Evolutionary conservation across 2,888 invertebrate species (phyloP).

Genomic region (Ormyrus thymus): DNA sequence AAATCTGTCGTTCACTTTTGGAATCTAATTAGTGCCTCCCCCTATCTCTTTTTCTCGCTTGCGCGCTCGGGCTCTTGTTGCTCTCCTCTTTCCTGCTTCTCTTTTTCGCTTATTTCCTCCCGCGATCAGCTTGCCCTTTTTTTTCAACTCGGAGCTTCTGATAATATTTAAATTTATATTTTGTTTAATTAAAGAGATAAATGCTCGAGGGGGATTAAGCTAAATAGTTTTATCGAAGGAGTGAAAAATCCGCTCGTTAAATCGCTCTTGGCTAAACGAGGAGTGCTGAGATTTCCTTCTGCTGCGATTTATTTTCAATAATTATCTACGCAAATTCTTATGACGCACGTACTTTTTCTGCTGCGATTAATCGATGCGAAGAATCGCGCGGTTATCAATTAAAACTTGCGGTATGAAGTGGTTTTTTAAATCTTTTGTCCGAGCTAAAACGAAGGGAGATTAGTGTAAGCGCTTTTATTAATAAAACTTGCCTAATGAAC

Average conservation of each 20-base stretch:
- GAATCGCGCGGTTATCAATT: neutral
- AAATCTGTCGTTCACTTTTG: slow-evolving; percentile 58
- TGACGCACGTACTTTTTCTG: neutral
- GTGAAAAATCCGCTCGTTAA: slow-evolving; percentile 21
- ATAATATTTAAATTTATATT: slow-evolving; percentile 48
- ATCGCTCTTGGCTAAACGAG: neutral
- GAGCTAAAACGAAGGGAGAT: no score
- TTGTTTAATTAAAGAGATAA: slow-evolving; percentile 51
- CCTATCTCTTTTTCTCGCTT: slow-evolving; percentile 4
- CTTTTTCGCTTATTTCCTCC: slow-evolving; percentile 18
- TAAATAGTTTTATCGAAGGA: slow-evolving; percentile 10
- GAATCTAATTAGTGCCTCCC: slow-evolving; percentile 55
- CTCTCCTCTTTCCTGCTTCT: neutral
- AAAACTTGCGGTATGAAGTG: neutral
- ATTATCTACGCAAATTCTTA: neutral
- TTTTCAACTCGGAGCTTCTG: neutral
- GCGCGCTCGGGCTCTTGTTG: neutral
- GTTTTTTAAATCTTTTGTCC: neutral
- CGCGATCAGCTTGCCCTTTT: neutral
- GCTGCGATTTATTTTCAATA: neutral
- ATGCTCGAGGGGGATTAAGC: slow-evolving; percentile 4
- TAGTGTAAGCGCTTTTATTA: no score
- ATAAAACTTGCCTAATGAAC: slow-evolving; percentile 15
- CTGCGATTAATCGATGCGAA: neutral
- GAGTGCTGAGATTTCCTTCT: neutral